Evolutionary conservation across 2,888 invertebrate species (phyloP), one percentile per base, ranked within the genome.

Genomic region (Odontomyia ornata): DNA sequence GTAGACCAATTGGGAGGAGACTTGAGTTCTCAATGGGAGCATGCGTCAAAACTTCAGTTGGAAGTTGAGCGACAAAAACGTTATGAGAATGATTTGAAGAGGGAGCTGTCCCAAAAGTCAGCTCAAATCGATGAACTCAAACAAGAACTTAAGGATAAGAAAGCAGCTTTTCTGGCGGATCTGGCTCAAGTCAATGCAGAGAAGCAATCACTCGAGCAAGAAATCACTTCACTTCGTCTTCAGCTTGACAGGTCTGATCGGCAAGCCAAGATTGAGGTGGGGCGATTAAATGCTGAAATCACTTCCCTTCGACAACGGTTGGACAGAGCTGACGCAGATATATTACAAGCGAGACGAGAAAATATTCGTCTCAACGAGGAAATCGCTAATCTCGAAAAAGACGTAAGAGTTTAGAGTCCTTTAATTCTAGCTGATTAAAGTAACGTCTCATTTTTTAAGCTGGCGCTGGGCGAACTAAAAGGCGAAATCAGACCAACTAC

Each of bases 1-100:
- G 91, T 93, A 78, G 95, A 95, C 83, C 93, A 95, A 81, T 87
- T 95, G 62, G 93, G 93, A 25, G 91, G 92, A 5, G 95, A 95
- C 82, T 87, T 94, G 27, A 92, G 93, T 0, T 91, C 91, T 0
- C 95, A 95, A 84, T 94, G 94, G 89, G 95, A 95, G 82, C 90
- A 91, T 56, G 91, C 93, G 0, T 91, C 93, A 67, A 93, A 94
- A 82, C 84, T 93, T 28, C 93, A 93, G 87, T 83, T 95, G 83
- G 95, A 95, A 77, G 82, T 94, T 80, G 95, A 95, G 79, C 91
- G 94, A 30, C 93, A 94, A 82, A 90, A 93, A 77, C 90, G 95
- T 11, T 91, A 93, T 80, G 93, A 94, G 81, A 88, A 90, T 1
- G 95, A 95, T 80, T 83, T 94, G 60, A 91, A 93, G 80, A 88